Evolutionary conservation across 2,888 invertebrate genomes (phyloP), one percentile per base, ranked within the genome.

Genomic region (Harmothoe impar): DNA sequence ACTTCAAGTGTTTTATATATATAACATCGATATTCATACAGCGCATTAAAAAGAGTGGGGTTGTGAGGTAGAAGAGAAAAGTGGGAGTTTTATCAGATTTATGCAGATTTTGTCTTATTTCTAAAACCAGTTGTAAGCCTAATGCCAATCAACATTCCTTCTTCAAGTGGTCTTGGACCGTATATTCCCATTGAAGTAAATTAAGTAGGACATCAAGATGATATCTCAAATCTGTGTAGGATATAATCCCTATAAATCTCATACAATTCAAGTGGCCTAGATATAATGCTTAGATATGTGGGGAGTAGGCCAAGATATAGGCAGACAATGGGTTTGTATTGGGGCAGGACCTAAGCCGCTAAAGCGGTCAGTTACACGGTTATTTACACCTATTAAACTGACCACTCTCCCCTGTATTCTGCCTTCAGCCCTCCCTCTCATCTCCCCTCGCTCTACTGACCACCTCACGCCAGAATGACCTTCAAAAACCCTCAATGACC

Each of bases 351-450:
- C 81, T 81, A 20, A n/a, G 10, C 31, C n/a, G n/a, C 33, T 31
- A 7, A 77, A 77, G 20, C 20, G 35, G 35, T 43, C 81, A 81
- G 81, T 81, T 81, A 31, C 81, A 81, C 43, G 81, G 81, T 43
- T 72, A 72, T 72, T 43, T 81, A 33, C 81, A 81, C 35, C 33
- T 43, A 81, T 43, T 81, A 35, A 81, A 43, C 31, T 20, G 25
- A 81, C 17, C 35, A 20, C 43, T 20, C 17, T 81, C 81, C 81
- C 81, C n/a, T 81, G 81, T 81, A 35, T 12, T 81, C 43, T 33
- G 35, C 77, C n/a, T 1, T 25, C 81, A 35, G 10, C 43, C 81
- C 43, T 17, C n/a, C 81, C 43, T 81, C 81, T 35, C 81, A 81
- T 81, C 81, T 81, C 81, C 43, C 43, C 15, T 25, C 81, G 35